Evolutionary conservation across 2,888 invertebrate genomes (phyloP).

Genomic region (Drosophila neotestacea): DNA sequence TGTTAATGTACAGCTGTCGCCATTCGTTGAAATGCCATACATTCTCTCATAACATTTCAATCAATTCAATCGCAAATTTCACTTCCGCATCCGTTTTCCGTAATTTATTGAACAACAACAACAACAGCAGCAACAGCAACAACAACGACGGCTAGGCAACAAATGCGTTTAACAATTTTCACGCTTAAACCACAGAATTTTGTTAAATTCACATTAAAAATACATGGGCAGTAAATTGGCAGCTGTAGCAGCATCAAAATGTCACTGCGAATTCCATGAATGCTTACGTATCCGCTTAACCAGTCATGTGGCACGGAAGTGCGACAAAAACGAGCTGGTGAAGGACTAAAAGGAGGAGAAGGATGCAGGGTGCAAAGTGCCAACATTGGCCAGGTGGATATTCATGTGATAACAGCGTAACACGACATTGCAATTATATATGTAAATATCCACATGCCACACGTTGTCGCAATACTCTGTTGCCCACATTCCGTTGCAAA

Average conservation of each 20-base stretch:
- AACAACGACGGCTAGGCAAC: constrained; percentile 20
- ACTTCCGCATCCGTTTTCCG: constrained; percentile 72
- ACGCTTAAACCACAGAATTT: constrained; percentile 75
- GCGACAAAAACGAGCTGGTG: not conserved
- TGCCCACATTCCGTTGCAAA: not conserved
- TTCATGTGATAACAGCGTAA: constrained; percentile 49
- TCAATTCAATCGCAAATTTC: constrained; percentile 78
- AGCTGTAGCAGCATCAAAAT: constrained; percentile 57
- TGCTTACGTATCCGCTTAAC: constrained; percentile 53
- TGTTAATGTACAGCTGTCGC: constrained; percentile 42
- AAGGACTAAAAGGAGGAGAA: not conserved
- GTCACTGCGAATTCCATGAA: constrained; percentile 56
- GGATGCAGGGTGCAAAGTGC: not conserved
- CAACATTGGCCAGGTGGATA: constrained; percentile 25
- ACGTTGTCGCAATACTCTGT: constrained; percentile 12
- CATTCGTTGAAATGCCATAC: constrained; percentile 1
- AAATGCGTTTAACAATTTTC: constrained; percentile 64
- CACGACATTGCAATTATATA: constrained; percentile 72
- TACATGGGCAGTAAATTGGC: constrained; percentile 45
- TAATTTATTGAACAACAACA: constrained; percentile 50
- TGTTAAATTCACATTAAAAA: constrained; percentile 74
- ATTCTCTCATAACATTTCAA: constrained; percentile 58
- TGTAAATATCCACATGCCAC: constrained; percentile 47
- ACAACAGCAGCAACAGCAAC: constrained; percentile 1
- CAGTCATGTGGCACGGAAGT: constrained; percentile 30